These are phyloP conservation scores for Microplitis deprimator DNA, from an alignment of 2,888 invertebrate genomes.

Conservation along the genomic window DNA sequence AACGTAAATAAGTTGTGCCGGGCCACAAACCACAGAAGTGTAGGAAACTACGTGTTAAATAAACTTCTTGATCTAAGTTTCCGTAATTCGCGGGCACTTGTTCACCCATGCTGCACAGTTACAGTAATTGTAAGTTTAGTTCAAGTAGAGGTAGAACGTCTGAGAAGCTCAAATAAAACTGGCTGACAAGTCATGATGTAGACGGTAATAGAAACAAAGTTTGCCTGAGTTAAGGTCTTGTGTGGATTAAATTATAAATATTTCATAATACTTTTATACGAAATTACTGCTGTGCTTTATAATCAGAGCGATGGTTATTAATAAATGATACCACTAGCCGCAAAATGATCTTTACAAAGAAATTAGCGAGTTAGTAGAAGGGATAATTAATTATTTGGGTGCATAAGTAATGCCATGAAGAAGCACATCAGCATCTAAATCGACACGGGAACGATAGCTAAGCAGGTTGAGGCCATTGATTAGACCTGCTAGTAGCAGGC, in stretches of 20 bases:
- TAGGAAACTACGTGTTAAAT: slow-evolving; percentile 3
- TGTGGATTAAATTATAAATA: background rate
- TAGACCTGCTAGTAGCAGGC: background rate
- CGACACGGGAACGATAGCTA: slow-evolving; percentile 3
- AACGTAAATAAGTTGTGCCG: background rate
- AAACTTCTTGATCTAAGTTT: background rate
- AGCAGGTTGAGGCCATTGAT: slow-evolving; percentile 11
- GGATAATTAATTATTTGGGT: background rate
- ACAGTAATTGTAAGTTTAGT: background rate
- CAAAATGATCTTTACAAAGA: background rate
- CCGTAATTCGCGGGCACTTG: background rate
- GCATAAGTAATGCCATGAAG: background rate
- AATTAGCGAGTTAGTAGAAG: background rate
- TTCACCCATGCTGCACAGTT: background rate
- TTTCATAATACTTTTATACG: background rate
- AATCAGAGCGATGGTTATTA: background rate
- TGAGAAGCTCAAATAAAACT: background rate
- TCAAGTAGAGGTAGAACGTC: background rate
- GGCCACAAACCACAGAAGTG: background rate
- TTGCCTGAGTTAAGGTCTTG: background rate
- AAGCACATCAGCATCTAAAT: background rate
- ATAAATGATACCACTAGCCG: background rate
- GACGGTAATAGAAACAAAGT: background rate
- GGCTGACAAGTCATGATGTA: background rate
- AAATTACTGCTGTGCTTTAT: background rate